phyloP scores from a whole-genome alignment of 2,797 vertebrate genomes.

The Valencia hispanica region DNA sequence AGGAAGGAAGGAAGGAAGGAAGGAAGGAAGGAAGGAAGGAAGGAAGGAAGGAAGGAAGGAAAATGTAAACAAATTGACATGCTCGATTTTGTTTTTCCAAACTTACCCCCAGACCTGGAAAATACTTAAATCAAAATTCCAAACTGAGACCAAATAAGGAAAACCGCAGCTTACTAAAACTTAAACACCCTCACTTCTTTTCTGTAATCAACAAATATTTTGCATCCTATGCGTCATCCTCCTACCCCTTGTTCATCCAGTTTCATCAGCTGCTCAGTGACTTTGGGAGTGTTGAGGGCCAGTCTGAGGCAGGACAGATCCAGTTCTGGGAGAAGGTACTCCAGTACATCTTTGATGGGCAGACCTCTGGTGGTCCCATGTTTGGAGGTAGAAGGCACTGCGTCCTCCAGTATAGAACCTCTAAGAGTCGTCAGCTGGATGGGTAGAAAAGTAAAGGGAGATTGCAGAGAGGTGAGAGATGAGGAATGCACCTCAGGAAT shows the following conservation, averaged over 20 bases:
- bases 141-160: too few species aligned
- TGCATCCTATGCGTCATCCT: background rate
- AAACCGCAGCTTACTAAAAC: too few species aligned
- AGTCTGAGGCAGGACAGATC: conserved; percentile 91
- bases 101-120: too few species aligned
- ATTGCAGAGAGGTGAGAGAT: conserved; percentile 25
- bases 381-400: conserved; percentile 93
- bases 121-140: too few species aligned
- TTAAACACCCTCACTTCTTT: background rate
- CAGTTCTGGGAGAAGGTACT: conserved; percentile 92
- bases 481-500: conserved; percentile 53
- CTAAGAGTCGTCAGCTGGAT: conserved; percentile 91
- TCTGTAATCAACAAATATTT: background rate
- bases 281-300: conserved; percentile 96
- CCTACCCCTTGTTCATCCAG: conserved; percentile 96
- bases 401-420: conserved; percentile 92
- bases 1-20: too few species aligned
- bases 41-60: too few species aligned
- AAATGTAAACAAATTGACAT: too few species aligned
- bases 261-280: conserved; percentile 97
- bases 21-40: too few species aligned
- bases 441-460: conserved; percentile 9
- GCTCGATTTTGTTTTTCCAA: too few species aligned
- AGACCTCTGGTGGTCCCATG: conserved; percentile 91
- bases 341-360: conserved; percentile 93